These are phyloP conservation scores for Chaetodon auriga DNA, from an alignment of 2,113 vertebrate genomes.

Conservation along the genomic window DNA sequence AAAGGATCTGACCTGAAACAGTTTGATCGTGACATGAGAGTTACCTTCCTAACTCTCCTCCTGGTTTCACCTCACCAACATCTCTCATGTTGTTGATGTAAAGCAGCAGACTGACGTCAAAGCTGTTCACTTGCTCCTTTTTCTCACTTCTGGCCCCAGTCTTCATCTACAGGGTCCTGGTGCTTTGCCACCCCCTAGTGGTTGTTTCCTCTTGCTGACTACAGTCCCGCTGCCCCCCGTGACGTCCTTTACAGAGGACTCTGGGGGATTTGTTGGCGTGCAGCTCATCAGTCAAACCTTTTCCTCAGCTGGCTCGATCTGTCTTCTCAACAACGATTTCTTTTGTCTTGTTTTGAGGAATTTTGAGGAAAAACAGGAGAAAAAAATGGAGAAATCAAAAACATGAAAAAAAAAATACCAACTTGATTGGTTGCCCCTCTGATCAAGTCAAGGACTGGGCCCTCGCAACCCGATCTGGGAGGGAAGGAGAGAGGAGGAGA, in stretches of 20 bases:
- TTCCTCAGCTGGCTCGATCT: not conserved
- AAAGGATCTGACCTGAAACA: not conserved
- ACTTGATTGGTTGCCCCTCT: conserved; percentile 80
- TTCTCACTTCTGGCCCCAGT: not conserved
- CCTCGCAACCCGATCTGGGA: conserved; percentile 84
- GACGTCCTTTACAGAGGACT: not conserved
- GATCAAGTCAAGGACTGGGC: conserved; percentile 85
- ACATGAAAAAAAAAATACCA: conserved; percentile 62
- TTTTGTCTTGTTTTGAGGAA: not conserved
- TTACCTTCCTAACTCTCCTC: conserved; percentile 30
- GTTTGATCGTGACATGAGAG: not conserved
- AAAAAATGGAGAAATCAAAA: conserved; percentile 44
- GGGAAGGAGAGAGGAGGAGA: conserved; percentile 63
- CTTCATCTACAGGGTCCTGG: conserved; percentile 2
- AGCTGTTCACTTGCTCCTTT: not conserved
- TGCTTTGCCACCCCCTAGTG: conserved; percentile 58
- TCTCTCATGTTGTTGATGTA: not conserved
- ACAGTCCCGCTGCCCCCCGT: not conserved
- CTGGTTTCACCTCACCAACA: not conserved
- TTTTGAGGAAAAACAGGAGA: conserved; percentile 14
- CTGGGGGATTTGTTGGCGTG: not conserved
- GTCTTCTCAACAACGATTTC: not conserved
- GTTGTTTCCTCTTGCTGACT: not conserved
- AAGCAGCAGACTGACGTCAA: not conserved
- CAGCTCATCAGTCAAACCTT: not conserved